These are phyloP conservation scores for Pachymerium ferrugineum DNA, from an alignment of 2,888 invertebrate genomes.

Conservation along the genomic window DNA sequence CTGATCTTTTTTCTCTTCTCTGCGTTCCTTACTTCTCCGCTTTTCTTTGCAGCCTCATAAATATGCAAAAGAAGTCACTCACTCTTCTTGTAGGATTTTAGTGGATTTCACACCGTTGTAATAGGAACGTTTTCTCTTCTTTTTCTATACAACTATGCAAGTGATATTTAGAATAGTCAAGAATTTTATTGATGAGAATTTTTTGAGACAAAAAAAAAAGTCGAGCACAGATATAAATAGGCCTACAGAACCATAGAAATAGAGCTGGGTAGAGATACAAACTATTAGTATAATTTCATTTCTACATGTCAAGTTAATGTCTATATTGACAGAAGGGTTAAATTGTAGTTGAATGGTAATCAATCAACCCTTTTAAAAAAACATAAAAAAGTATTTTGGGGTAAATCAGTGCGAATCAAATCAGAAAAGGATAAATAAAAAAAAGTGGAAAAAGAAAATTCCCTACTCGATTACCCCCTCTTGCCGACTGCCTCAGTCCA, in stretches of 20 bases:
- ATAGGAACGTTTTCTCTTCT: background rate
- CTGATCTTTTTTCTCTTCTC: slow-evolving; percentile 3
- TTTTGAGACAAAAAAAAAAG: no score
- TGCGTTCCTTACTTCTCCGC: background rate
- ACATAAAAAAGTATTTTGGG: background rate
- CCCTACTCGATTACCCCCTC: slow-evolving; percentile 21
- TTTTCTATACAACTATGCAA: background rate
- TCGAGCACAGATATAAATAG: no score
- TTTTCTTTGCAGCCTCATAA: slow-evolving; percentile 10
- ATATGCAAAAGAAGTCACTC: slow-evolving; percentile 12
- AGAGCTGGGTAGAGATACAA: no score
- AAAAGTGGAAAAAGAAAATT: background rate
- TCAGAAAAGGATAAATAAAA: background rate
- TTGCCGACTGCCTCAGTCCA: background rate
- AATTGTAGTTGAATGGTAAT: no score
- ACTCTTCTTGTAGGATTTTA: slow-evolving; percentile 6
- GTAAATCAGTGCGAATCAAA: slow-evolving; percentile 8
- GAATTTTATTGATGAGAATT: background rate
- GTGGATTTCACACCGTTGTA: slow-evolving; percentile 4
- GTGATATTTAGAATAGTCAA: no score
- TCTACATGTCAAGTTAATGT: no score
- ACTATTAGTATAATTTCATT: no score
- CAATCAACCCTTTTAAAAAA: background rate
- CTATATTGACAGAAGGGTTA: no score
- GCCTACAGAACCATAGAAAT: no score